Evolutionary conservation across 2,113 vertebrate genomes (phyloP).

Genomic region (Turnix velox): DNA sequence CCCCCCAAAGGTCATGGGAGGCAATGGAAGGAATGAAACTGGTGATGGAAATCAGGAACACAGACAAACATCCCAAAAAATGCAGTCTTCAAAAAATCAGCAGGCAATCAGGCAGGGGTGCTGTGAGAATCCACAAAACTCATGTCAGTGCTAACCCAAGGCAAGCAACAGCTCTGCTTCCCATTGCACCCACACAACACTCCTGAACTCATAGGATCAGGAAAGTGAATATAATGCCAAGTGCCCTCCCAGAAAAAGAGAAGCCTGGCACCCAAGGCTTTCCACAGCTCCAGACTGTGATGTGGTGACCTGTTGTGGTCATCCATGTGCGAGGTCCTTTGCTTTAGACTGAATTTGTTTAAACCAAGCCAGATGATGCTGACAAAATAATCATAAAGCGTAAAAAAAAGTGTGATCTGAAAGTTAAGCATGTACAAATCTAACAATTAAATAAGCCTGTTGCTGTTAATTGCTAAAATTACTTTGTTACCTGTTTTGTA

Average conservation of each 20-base stretch:
- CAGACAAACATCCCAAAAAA: slow-evolving; percentile 17
- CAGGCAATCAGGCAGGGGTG: slow-evolving; percentile 26
- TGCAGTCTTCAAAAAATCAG: not conserved
- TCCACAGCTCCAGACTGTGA: not conserved
- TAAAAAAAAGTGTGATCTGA: not conserved
- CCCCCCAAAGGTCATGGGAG: not conserved
- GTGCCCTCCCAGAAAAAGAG: not conserved
- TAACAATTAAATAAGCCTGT: not conserved
- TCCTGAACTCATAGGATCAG: not conserved
- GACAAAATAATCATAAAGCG: not conserved
- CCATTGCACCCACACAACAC: not conserved
- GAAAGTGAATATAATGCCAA: not conserved
- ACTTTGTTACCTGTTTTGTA: not conserved
- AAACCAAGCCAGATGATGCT: not conserved
- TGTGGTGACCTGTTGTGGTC: accelerated
- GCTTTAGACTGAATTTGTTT: not conserved
- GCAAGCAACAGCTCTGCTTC: not conserved
- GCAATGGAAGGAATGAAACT: slow-evolving; percentile 31
- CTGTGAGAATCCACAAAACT: slow-evolving; percentile 41
- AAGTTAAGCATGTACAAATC: not conserved
- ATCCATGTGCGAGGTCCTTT: not conserved
- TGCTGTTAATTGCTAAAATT: not conserved
- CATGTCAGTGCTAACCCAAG: not conserved
- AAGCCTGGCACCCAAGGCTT: not conserved
- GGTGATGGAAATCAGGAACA: slow-evolving; percentile 20